phyloP scores from a whole-genome alignment of 2,113 vertebrate genomes.

The Dipodomys ordii region DNA sequence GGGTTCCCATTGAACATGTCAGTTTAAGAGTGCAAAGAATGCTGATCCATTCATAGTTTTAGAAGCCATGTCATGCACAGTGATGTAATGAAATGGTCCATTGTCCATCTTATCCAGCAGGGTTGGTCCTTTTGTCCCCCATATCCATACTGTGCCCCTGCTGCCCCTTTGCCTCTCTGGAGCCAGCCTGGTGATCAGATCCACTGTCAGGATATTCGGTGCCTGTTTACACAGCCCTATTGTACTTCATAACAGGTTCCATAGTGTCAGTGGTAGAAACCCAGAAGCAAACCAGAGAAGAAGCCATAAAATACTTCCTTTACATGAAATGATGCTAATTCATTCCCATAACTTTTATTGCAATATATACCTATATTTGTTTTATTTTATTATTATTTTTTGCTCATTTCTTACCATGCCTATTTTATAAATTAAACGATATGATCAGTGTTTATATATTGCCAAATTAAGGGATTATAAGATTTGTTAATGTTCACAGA shows the following conservation, averaged over 20 bases:
- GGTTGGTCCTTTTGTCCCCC: background rate
- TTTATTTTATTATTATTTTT: background rate
- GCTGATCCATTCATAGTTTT: too few relatives aligned
- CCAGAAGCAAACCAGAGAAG: background rate
- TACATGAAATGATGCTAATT: background rate
- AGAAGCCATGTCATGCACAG: too few relatives aligned
- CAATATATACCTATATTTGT: background rate
- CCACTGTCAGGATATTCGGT: background rate
- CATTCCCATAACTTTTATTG: background rate
- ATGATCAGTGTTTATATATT: background rate
- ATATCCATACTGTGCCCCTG: background rate
- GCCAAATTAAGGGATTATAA: background rate
- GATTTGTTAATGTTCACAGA: background rate
- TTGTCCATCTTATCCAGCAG: background rate
- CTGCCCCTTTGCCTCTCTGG: background rate
- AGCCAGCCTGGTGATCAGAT: background rate
- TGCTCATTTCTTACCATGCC: background rate
- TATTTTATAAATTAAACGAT: background rate
- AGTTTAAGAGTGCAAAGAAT: too few relatives aligned
- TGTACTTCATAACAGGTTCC: background rate
- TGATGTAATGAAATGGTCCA: background rate
- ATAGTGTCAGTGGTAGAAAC: background rate
- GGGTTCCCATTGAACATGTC: too few relatives aligned
- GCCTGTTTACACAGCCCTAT: background rate
- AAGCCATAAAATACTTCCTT: background rate